Conservation (phyloP, 2,113 vertebrate species). For the Hepsetus odoe region DNA sequence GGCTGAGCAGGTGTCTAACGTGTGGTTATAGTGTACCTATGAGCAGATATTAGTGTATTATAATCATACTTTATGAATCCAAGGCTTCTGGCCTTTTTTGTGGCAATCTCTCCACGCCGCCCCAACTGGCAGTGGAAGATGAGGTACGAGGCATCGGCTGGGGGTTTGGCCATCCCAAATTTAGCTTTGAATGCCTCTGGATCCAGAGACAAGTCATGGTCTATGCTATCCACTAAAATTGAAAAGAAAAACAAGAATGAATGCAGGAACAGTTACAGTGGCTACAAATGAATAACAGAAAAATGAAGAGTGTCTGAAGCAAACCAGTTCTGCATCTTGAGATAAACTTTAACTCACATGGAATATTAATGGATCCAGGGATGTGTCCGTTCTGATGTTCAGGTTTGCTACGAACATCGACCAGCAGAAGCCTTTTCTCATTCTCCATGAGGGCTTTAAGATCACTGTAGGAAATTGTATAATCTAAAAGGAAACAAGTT, state of each 20-base stretch:
- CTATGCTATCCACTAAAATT: conserved; percentile 71
- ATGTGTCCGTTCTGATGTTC: conserved; percentile 75
- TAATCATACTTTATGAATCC: conserved; percentile 73
- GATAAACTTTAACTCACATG: conserved; percentile 66
- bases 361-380: conserved; percentile 73
- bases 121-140: conserved; percentile 83
- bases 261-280: background rate
- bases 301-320: background rate
- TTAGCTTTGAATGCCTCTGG: conserved; percentile 71
- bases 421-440: conserved; percentile 64
- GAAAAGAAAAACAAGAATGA: background rate
- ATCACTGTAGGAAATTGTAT: conserved; percentile 69
- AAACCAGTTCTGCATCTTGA: background rate
- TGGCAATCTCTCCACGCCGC: conserved; percentile 70
- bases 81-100: conserved; percentile 66
- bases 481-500: conserved; percentile 43
- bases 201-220: conserved; percentile 71
- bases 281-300: background rate
- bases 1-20: background rate
- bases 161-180: conserved; percentile 74
- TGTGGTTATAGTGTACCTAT: background rate
- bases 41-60: background rate
- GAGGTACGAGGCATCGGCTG: conserved; percentile 69
- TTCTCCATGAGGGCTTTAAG: conserved; percentile 67
- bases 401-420: conserved; percentile 74